phyloP scores from a whole-genome alignment of 2,797 vertebrate species.

The Spinus pinus region DNA sequence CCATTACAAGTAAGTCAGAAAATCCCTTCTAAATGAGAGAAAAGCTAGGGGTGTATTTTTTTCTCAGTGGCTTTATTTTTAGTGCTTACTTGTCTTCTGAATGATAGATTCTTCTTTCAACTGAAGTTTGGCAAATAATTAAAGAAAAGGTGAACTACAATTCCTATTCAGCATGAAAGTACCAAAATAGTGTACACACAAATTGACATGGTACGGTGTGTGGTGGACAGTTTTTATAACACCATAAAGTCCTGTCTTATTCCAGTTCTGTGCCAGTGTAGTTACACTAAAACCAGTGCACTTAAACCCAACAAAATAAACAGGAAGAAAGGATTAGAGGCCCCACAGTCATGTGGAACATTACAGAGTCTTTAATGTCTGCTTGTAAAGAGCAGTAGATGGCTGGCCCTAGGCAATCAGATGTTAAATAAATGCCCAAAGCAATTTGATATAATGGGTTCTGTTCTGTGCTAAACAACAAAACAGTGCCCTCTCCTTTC shows the following conservation, averaged over 20 bases:
- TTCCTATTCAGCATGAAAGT: not conserved
- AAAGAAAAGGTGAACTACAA: not conserved
- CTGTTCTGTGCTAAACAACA: not conserved
- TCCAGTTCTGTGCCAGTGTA: not conserved
- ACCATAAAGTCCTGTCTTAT: not conserved
- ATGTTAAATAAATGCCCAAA: not conserved
- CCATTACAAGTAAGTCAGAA: not conserved
- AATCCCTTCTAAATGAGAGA: conserved; percentile 6
- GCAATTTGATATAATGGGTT: not conserved
- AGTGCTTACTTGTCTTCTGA: not conserved
- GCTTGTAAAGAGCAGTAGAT: not conserved
- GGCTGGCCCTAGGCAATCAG: not conserved
- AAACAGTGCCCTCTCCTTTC: not conserved
- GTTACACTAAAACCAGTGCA: not conserved
- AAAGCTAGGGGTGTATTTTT: not conserved
- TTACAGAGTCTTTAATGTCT: not conserved
- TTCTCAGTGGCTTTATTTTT: not conserved
- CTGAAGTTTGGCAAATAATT: not conserved
- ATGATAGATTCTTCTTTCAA: not conserved
- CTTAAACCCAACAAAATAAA: not conserved
- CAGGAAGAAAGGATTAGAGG: not conserved
- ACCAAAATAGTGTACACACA: not conserved
- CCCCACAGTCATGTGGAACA: not conserved
- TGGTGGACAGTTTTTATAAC: not conserved
- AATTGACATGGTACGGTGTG: not conserved